Base-by-base conservation (phyloP, 2,797 vertebrate species). In the Taenioides sp. region DNA sequence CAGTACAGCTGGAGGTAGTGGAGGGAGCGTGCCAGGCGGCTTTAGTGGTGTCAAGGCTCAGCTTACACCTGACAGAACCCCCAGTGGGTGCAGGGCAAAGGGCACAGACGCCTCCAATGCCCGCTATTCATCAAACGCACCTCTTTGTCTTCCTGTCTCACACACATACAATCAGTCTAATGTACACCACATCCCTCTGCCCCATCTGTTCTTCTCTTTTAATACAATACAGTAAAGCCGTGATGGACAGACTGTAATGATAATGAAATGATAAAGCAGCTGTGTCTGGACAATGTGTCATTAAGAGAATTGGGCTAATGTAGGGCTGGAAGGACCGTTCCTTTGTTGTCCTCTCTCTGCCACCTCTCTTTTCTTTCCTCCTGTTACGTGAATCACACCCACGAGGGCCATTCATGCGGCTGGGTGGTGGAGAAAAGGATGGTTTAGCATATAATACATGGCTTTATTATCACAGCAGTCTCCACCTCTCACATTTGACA, bases 221-320 rank as follows among this genome's bases (percentile, higher is more conserved):
- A 75, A 78, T 80, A 47, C 14, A 2, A 14, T 79, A 81, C 75
- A n/a, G 72, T 79, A 81, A 82, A 87, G 73, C 77, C 67, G 0
- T 83, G 86, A 88, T 84, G 72, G 88, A 88, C 80, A 74, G 77
- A 58, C 6, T 67, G 77, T 80, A 77, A 87, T 80, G 73, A 81
- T 80, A 85, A 84, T 83, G 74, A 71, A 77, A 79, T 75, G 76
- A 80, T 82, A 80, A 81, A 88, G 74, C 89, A 86, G 82, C 86
- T 80, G 82, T 73, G 74, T 59, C 73, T 59, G 70, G 64, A 74
- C 82, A 78, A 74, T 75, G 70, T 78, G 63, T 78, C 74, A 87
- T 87, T 69, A 84, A 76, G 73, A 64, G 69, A 77, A 77, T 76
- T 66, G 25, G 37, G 57, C 70, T 65, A 78, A 60, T 65, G 28